These are phyloP conservation scores for Scrobipalpa atriplicella DNA, from an alignment of 2,888 invertebrate species.

Conservation along the genomic window DNA sequence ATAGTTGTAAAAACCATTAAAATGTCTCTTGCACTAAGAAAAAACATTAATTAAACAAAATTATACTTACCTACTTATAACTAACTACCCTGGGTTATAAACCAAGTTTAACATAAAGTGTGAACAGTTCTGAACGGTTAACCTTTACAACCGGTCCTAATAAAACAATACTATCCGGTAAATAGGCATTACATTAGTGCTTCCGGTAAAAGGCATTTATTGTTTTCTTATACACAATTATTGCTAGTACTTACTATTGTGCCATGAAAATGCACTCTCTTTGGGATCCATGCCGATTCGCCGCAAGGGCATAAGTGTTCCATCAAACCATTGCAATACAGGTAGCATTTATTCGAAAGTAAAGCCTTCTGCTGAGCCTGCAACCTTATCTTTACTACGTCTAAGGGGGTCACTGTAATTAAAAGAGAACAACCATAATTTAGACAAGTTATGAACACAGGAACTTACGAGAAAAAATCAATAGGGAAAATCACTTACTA, in stretches of 20 bases:
- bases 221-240: background rate
- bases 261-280: conserved; percentile 89
- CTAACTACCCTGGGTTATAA: too few relatives aligned
- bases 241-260: conserved; percentile 83
- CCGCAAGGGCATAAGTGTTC: conserved; percentile 97
- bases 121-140: too few relatives aligned
- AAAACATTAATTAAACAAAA: too few relatives aligned
- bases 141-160: too few relatives aligned
- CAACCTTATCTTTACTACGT: conserved; percentile 99
- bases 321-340: conserved; percentile 99
- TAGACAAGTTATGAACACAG: background rate
- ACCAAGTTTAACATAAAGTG: too few relatives aligned
- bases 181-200: too few relatives aligned
- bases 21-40: too few relatives aligned
- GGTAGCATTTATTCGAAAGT: conserved; percentile 93
- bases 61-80: too few relatives aligned
- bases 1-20: too few relatives aligned
- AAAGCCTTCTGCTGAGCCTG: conserved; percentile 96
- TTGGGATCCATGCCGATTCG: conserved; percentile 84
- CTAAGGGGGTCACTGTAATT: conserved; percentile 95
- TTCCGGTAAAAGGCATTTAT: too few relatives aligned
- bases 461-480: background rate
- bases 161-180: too few relatives aligned
- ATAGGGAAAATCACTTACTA: conserved; percentile 81
- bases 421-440: background rate